phyloP scores from a whole-genome alignment of 2,888 invertebrate species.

The Tipula helvola region DNA sequence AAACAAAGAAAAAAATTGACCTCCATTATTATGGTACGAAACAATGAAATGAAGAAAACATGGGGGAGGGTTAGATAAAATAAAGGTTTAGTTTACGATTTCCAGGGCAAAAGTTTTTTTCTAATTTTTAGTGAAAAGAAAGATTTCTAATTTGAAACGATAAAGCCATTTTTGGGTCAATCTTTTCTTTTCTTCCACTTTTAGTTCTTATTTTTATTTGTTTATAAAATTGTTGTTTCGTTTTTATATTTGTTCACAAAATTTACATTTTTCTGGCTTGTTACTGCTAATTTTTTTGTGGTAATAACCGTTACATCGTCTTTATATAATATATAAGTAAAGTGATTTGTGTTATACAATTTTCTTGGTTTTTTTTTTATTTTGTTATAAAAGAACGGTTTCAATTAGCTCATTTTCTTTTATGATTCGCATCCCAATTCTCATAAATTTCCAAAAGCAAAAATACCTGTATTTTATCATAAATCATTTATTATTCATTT shows the following conservation, averaged over 20 bases:
- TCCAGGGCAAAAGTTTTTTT: background rate
- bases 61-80: background rate
- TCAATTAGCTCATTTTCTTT: background rate
- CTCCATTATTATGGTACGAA: background rate
- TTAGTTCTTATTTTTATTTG: background rate
- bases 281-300: background rate
- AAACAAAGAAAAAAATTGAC: background rate
- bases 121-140: background rate
- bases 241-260: background rate
- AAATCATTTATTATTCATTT: background rate
- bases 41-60: background rate
- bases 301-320: background rate
- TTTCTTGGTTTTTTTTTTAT: background rate
- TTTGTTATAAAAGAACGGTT: background rate
- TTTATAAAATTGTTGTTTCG: background rate
- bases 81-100: background rate
- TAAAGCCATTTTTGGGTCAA: background rate
- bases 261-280: background rate
- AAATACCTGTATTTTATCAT: background rate
- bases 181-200: background rate
- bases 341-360: background rate
- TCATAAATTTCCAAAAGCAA: background rate
- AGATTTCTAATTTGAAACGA: background rate
- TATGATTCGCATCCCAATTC: background rate
- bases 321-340: background rate